Conservation (phyloP, 2,888 invertebrate genomes). For the Lasioglossum leucozonium region DNA sequence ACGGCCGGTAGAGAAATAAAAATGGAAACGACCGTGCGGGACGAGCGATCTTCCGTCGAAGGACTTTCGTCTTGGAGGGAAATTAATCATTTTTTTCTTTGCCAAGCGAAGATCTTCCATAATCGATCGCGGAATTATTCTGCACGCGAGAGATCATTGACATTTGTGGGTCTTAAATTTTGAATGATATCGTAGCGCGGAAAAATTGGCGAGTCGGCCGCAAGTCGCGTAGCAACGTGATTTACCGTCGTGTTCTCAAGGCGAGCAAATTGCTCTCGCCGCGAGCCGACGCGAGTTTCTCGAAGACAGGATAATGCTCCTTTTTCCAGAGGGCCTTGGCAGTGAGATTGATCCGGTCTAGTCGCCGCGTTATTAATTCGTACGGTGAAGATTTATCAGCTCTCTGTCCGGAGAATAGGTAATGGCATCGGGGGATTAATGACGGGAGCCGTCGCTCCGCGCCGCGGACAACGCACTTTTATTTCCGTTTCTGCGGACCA, state of each 20-base stretch:
- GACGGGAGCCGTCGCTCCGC: constrained; percentile 17
- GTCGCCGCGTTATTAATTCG: constrained; percentile 56
- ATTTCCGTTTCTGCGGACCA: background rate
- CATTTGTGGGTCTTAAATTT: no score
- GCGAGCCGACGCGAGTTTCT: constrained; percentile 47
- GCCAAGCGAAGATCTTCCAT: no score
- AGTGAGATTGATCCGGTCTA: constrained; percentile 62
- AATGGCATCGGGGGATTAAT: constrained; percentile 55
- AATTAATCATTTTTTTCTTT: no score
- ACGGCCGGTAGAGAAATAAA: background rate
- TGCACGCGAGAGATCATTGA: no score
- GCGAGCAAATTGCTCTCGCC: constrained; percentile 59
- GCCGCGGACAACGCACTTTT: constrained; percentile 29
- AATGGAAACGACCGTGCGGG: background rate
- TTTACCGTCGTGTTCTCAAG: constrained; percentile 59
- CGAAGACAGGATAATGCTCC: constrained; percentile 51
- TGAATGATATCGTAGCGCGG: background rate
- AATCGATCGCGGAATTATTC: no score
- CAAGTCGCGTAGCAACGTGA: constrained; percentile 37
- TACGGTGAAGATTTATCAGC: constrained; percentile 56
- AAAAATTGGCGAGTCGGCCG: background rate
- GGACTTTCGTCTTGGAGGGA: no score
- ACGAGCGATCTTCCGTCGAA: background rate
- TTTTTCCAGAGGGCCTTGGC: constrained; percentile 52
- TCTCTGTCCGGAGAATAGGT: constrained; percentile 38